Base-by-base conservation (phyloP, 2,797 vertebrate species). In the Streptopelia turtur region DNA sequence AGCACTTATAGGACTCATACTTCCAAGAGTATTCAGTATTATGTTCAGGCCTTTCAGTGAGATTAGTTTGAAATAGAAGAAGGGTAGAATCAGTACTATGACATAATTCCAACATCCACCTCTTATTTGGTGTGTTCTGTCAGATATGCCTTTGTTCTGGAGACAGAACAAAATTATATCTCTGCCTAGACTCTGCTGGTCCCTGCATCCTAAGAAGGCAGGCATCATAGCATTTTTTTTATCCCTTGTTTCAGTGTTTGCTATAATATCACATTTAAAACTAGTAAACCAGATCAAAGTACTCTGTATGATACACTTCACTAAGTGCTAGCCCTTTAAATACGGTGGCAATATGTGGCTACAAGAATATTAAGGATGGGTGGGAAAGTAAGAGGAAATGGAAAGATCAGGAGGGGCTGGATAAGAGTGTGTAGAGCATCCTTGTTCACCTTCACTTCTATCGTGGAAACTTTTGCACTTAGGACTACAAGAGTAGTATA, bases 201-300 rank as follows among this genome's bases (percentile, higher is more conserved):
- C 11, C 37, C 31, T 0, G 0, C 41, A 77, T 45, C 28, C 31
- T 55, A 25, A 47, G 30, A 11, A 5, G 12, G 13, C 4, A 50
- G 8, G 3, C 0, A 0, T 11, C 21, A 7, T 3, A 52, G n/a
- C 9, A 59, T 1, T 5, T 39, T 37, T 37, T 83, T 65, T 31
- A 37, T 2, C 27, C 28, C 10, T 57, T 35, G 4, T 69, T 88
- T 47, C 49, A 50, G 7, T 52, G 25, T 52, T 70, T 52, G 18
- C 24, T 57, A 2, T 11, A 83, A 31, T 16, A 25, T 10, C 30
- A 57, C 8, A 57, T 57, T 69, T 72, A 25, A 86, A 92, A 59
- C 5, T 11, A 45, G 10, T 9, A 53, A 53, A 72, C 7, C 28
- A 60, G 47, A 65, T 28, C 6, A 43, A 89, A 71, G 27, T 15